Evolutionary conservation across 1,140 invertebrate species (phyloP).

Genomic region (Papilio xuthus): DNA sequence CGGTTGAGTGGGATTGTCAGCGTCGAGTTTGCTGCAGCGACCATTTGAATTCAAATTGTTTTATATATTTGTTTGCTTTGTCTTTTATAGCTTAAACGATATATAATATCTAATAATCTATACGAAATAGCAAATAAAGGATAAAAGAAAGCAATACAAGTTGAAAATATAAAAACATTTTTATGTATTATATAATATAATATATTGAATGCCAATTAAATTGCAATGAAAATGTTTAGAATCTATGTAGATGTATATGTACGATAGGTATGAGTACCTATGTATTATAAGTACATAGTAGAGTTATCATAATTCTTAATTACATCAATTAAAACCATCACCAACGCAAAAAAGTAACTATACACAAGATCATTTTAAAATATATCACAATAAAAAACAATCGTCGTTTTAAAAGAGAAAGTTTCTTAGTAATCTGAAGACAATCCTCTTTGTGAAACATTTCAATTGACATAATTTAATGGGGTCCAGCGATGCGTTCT

Average conservation of each 20-base stretch:
- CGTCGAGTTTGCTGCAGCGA: neutral
- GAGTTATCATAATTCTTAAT: no score
- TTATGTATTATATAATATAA: no score
- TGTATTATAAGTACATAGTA: no score
- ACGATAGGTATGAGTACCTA: no score
- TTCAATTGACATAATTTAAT: slow-evolving; percentile 35
- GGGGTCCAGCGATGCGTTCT: slow-evolving; percentile 9
- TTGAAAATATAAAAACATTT: no score
- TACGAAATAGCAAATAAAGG: no score
- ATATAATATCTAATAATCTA: neutral
- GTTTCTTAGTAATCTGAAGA: slow-evolving; percentile 7
- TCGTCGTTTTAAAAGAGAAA: slow-evolving; percentile 3
- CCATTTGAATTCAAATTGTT: neutral
- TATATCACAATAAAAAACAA: slow-evolving; percentile 3
- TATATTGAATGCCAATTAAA: no score
- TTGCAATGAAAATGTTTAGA: no score
- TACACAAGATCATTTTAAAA: neutral
- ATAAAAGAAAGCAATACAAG: no score
- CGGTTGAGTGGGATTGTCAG: neutral
- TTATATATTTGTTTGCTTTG: neutral
- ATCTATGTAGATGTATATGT: no score
- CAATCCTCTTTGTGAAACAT: slow-evolving; percentile 31
- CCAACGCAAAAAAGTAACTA: neutral
- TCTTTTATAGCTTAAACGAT: neutral
- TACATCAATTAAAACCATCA: neutral